Evolutionary conservation across 2,113 vertebrate genomes (phyloP), one percentile per base, ranked within the genome.

Genomic region (Anhinga rufa): DNA sequence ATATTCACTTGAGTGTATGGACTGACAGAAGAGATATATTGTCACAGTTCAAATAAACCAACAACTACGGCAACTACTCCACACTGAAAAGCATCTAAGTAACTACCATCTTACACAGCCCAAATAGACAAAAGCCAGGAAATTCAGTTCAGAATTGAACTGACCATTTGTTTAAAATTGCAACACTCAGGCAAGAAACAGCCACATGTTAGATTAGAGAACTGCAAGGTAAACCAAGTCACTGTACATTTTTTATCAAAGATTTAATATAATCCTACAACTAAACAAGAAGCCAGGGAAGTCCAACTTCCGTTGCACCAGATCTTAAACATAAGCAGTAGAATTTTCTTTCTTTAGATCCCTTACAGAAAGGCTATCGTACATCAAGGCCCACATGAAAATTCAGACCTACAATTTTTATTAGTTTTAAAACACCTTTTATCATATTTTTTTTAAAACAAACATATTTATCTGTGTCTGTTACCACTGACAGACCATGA

Each of bases 31-130:
- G 64, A 96, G 94, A 96, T 95, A 91, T 82, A 81, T 75, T 81
- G 89, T 68, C 94, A 94, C 93, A 90, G 92, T 93, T 90, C 91
- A 97, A 97, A 97, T 70, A 97, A 92, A 96, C 71, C 44, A 24
- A 93, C 84, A 64, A 64, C 85, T 91, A 64, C 68, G 6, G 88
- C 90, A 95, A 49, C 62, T 90, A 84, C 44, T 94, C 90, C 5
- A 24, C 40, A 60, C 83, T 40, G 82, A 94, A 96, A 93, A 90
- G 62, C 85, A 75, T 38, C 83, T 32, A 71, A 82, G 91, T 86
- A 71, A 28, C 71, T 57, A 84, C 29, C 46, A 62, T 58, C 86
- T 85, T 94, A 49, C 17, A 12, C 14, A 69, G 42, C 57, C 70
- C 55, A 72, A 69, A 72, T 2, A 90, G 86, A 88, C 40, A 89